Conservation (phyloP, 2,113 vertebrate species). For the Rhinogobius similis region DNA sequence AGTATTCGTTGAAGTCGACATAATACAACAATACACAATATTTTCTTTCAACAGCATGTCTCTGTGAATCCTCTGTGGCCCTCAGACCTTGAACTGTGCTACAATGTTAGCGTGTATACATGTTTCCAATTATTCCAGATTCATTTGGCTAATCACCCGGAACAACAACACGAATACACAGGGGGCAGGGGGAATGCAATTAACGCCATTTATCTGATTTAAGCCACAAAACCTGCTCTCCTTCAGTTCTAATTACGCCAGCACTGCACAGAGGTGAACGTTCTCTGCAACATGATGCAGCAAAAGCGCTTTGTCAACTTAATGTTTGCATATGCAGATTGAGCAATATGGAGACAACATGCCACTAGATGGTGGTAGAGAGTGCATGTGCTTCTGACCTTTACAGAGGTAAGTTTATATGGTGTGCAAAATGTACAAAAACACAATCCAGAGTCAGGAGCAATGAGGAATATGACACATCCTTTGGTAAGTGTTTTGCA, state of each 20-base stretch:
- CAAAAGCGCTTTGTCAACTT: background rate
- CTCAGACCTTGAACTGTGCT: conserved; percentile 66
- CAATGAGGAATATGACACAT: no score
- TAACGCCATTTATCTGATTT: conserved; percentile 70
- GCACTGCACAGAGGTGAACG: background rate
- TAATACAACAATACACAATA: no score
- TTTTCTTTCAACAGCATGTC: background rate
- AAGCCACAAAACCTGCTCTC: conserved; percentile 48
- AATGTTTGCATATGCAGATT: background rate
- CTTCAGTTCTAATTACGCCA: conserved; percentile 12
- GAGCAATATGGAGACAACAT: conserved; percentile 8
- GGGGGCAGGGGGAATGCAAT: conserved; percentile 61
- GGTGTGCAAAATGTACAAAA: background rate
- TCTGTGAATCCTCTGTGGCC: conserved; percentile 29
- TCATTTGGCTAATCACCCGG: conserved; percentile 72
- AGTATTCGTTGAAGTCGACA: background rate
- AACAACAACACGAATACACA: conserved; percentile 74
- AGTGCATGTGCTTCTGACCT: background rate
- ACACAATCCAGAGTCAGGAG: no score
- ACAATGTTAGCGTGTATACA: conserved; percentile 69
- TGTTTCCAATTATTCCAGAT: conserved; percentile 73
- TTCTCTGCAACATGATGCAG: background rate
- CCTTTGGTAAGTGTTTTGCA: no score
- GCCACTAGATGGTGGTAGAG: conserved; percentile 73
- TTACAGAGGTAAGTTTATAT: background rate